These are phyloP conservation scores for Rutpela maculata DNA, from an alignment of 2,888 invertebrate genomes.

Conservation along the genomic window DNA sequence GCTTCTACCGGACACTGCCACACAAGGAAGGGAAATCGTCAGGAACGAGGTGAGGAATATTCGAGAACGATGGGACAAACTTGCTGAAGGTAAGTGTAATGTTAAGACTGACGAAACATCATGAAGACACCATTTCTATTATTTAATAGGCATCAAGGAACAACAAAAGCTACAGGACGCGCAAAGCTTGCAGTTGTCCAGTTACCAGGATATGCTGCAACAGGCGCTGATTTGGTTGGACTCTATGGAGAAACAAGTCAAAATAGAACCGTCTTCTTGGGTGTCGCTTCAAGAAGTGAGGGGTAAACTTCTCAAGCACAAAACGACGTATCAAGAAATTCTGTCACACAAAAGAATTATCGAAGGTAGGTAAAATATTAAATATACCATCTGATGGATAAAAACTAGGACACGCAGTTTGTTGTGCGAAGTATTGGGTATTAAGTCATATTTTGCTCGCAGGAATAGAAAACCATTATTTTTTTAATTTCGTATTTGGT, in stretches of 20 bases:
- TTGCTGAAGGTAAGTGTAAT: constrained; percentile 81
- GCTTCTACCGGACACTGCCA: constrained; percentile 94
- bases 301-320: constrained; percentile 89
- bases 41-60: constrained; percentile 88
- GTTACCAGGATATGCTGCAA: constrained; percentile 89
- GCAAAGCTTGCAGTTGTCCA: constrained; percentile 88
- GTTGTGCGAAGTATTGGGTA: too few relatives aligned
- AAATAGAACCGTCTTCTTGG: constrained; percentile 83
- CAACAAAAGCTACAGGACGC: constrained; percentile 91
- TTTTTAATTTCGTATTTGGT: too few relatives aligned
- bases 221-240: constrained; percentile 92
- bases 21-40: constrained; percentile 91
- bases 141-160: constrained; percentile 78
- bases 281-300: constrained; percentile 90
- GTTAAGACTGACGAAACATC: not conserved
- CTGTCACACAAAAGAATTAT: constrained; percentile 92
- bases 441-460: too few relatives aligned
- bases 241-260: constrained; percentile 86
- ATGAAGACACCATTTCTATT: not conserved
- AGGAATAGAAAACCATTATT: too few relatives aligned
- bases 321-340: constrained; percentile 92
- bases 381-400: not conserved
- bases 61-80: constrained; percentile 91
- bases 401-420: too few relatives aligned
- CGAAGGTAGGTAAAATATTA: constrained; percentile 76